A percentile compares a stretch with the other conserved stretches of the same genome.
Evolutionary conservation across 2,888 invertebrate species (phyloP).

Genomic region (Monoplex corrugatus): DNA sequence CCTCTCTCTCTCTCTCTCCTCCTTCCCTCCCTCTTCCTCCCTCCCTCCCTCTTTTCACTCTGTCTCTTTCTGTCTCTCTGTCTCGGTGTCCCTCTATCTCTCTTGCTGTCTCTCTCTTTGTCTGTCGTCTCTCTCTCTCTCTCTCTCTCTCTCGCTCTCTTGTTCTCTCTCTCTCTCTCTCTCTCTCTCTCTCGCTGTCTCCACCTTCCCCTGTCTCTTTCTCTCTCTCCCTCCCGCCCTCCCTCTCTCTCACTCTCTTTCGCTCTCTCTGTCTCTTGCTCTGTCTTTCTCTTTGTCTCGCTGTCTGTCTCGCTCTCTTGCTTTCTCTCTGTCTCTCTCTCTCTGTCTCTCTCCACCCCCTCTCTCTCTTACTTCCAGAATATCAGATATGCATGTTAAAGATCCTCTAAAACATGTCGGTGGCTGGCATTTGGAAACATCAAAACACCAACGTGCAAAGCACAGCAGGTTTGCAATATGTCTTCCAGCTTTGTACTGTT

Average conservation of each 20-base stretch:
- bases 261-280: not conserved
- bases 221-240: not conserved
- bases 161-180: not conserved
- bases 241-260: not conserved
- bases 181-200: not conserved
- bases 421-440: too few species aligned
- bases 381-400: too few species aligned
- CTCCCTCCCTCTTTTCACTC: not conserved
- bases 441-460: too few species aligned
- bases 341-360: not conserved
- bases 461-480: too few species aligned
- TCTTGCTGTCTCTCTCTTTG: not conserved
- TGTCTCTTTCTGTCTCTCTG: not conserved
- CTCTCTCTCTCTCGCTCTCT: not conserved
- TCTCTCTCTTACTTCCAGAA: too few species aligned
- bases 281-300: not conserved
- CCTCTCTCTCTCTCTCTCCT: too few species aligned
- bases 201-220: not conserved
- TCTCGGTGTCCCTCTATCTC: not conserved
- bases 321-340: constrained; percentile 11
- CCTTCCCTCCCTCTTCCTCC: not conserved
- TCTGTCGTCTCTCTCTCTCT: not conserved
- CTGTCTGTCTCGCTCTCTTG: not conserved
- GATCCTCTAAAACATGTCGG: too few species aligned
- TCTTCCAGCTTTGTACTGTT: too few species aligned